phyloP scores from a whole-genome alignment of 2,888 invertebrate genomes.

The Polia nebulosa region DNA sequence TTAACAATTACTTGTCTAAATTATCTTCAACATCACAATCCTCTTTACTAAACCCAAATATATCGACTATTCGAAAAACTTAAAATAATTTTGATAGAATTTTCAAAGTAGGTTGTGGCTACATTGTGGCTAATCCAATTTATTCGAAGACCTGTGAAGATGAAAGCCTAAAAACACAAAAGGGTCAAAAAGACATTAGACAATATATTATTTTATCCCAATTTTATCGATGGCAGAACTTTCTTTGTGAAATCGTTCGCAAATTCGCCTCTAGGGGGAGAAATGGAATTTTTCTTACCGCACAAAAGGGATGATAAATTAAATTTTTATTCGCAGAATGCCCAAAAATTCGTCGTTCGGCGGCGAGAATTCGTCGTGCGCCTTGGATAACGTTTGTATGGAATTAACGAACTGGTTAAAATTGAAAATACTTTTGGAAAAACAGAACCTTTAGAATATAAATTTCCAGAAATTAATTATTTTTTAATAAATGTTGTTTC shows the following conservation, averaged over 20 bases:
- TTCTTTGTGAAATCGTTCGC: conserved; percentile 65
- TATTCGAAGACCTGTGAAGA: conserved; percentile 45
- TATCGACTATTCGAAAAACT: conserved; percentile 11
- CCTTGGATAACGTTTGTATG: conserved; percentile 31
- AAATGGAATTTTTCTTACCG: conserved; percentile 49
- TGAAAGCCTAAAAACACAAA: conserved; percentile 49
- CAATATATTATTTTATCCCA: conserved; percentile 56
- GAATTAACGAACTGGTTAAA: conserved; percentile 50
- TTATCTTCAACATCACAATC: too few species aligned
- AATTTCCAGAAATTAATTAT: not conserved
- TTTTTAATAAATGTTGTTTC: not conserved
- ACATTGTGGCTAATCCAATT: conserved; percentile 55
- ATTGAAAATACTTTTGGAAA: conserved; percentile 9
- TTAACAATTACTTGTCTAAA: too few species aligned
- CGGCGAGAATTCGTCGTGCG: conserved; percentile 42
- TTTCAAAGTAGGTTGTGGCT: conserved; percentile 42
- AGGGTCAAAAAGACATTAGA: conserved; percentile 47
- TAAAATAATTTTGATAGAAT: conserved; percentile 33
- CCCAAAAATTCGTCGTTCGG: conserved; percentile 28
- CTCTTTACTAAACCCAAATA: conserved; percentile 15
- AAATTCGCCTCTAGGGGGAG: conserved; percentile 58
- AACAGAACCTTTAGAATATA: not conserved
- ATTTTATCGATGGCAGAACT: conserved; percentile 60
- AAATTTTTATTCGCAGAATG: conserved; percentile 53
- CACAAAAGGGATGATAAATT: conserved; percentile 64